Conservation (phyloP, 2,797 vertebrate species). For the Coregonus suidteri region DNA sequence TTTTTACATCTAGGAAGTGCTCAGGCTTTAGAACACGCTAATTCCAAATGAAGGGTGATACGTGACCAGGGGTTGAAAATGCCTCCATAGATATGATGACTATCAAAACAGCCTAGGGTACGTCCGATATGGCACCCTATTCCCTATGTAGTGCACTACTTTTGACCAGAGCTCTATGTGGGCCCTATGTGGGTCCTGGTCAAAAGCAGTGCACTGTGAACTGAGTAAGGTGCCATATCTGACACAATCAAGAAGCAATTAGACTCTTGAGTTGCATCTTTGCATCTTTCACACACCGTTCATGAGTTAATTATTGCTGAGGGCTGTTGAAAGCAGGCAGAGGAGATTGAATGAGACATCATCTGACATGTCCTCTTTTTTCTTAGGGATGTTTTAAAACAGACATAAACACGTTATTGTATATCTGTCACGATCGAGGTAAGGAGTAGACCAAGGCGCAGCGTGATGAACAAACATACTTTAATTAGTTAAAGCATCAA, state of each 20-base stretch:
- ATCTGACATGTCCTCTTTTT: too few species aligned
- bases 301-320: not conserved
- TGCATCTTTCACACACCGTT: not conserved
- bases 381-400: not conserved
- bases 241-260: slow-evolving; percentile 1
- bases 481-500: too few species aligned
- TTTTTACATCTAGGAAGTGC: slow-evolving; percentile 17
- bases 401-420: not conserved
- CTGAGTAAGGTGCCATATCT: too few species aligned
- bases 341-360: not conserved
- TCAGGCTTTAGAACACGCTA: slow-evolving; percentile 1
- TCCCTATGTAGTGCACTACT: too few species aligned
- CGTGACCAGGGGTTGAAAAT: not conserved
- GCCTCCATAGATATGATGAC: not conserved
- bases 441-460: too few species aligned
- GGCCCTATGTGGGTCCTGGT: too few species aligned
- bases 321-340: not conserved
- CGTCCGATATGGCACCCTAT: too few species aligned
- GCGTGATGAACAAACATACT: too few species aligned
- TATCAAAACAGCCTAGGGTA: not conserved
- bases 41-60: slow-evolving; percentile 2
- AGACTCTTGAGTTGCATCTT: not conserved
- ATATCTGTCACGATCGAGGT: not conserved
- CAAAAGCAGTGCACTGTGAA: too few species aligned
- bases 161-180: too few species aligned